Evolutionary conservation across 2,113 vertebrate genomes (phyloP).

Genomic region (Serilophus lunatus): DNA sequence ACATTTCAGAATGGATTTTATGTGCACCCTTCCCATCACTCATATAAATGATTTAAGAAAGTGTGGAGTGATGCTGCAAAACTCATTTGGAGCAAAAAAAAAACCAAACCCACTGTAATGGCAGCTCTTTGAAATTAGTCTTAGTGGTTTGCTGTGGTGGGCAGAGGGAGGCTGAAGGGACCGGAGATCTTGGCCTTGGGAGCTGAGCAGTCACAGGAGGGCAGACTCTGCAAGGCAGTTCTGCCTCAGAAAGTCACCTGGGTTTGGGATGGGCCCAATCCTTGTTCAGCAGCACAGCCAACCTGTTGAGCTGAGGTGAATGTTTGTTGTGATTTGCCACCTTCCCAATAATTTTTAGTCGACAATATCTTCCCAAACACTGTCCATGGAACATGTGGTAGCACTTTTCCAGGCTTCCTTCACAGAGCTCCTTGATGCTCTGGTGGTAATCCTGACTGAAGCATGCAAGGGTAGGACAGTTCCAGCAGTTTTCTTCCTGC

Average conservation of each 20-base stretch:
- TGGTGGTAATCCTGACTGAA: background rate
- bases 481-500: background rate
- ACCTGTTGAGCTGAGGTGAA: background rate
- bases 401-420: background rate
- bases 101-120: fast-evolving
- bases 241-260: background rate
- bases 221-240: background rate
- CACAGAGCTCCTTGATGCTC: background rate
- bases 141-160: background rate
- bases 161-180: background rate
- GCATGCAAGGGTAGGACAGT: background rate
- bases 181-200: fast-evolving
- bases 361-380: background rate
- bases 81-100: background rate
- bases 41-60: background rate
- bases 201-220: background rate
- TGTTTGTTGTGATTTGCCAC: background rate
- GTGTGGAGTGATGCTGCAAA: background rate
- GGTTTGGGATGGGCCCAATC: background rate
- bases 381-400: background rate
- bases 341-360: background rate
- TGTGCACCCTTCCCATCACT: background rate
- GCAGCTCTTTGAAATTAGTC: background rate
- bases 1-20: background rate
- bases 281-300: fast-evolving